Evolutionary conservation across 2,113 vertebrate species (phyloP).

Genomic region (Lutjanus erythropterus): DNA sequence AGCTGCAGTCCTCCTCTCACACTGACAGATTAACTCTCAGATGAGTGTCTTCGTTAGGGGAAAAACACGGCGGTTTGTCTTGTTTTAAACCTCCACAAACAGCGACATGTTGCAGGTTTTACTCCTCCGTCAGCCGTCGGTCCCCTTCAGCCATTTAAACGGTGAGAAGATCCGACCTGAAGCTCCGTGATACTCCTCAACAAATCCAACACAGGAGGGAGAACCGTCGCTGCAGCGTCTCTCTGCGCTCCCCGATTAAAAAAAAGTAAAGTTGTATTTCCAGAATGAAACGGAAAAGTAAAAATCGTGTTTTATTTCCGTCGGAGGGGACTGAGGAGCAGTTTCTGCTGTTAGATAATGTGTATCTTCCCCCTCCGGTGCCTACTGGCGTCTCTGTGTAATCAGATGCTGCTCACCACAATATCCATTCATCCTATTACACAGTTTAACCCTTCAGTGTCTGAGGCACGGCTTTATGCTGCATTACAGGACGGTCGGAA

Average conservation of each 20-base stretch:
- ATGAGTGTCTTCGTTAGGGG: no score
- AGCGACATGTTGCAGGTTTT: slow-evolving; percentile 42
- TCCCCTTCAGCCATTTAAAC: slow-evolving; percentile 40
- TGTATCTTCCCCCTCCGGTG: slow-evolving; percentile 4
- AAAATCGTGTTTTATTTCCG: background rate
- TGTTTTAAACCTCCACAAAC: slow-evolving; percentile 30
- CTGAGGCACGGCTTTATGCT: slow-evolving; percentile 14
- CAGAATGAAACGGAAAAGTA: background rate
- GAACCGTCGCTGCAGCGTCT: no score
- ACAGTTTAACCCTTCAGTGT: slow-evolving; percentile 78
- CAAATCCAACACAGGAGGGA: background rate
- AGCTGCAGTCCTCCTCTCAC: background rate
- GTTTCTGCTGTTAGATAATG: background rate
- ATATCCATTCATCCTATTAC: slow-evolving; percentile 86
- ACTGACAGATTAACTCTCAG: background rate
- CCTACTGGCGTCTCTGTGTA: slow-evolving; percentile 64
- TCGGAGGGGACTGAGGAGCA: background rate
- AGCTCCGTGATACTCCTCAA: background rate
- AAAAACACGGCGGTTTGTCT: background rate
- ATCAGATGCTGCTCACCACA: slow-evolving; percentile 81
- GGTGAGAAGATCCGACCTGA: background rate
- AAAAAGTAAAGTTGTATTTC: background rate
- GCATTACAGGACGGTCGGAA: slow-evolving; percentile 40
- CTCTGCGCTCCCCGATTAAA: background rate
- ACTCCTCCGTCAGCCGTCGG: slow-evolving; percentile 32